These are phyloP conservation scores for Apocrypta bakeri DNA, from an alignment of 1,140 invertebrate species.

Conservation along the genomic window DNA sequence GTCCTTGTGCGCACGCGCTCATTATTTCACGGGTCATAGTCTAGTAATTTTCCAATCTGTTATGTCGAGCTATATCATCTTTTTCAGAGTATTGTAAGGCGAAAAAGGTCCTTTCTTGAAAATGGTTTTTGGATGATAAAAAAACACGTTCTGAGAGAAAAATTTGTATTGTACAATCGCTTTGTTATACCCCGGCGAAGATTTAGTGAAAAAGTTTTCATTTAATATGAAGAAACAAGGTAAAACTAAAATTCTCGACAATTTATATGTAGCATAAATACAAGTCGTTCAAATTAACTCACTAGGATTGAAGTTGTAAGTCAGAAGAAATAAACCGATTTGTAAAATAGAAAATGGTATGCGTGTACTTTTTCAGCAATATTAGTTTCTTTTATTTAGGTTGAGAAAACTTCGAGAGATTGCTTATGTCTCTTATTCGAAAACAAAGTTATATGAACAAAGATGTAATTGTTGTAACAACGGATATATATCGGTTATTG, in stretches of 20 bases:
- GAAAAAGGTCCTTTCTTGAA: neutral
- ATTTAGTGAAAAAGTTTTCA: too few relatives aligned
- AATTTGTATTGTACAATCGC: too few relatives aligned
- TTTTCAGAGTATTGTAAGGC: neutral
- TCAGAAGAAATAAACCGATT: too few relatives aligned
- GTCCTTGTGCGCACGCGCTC: neutral
- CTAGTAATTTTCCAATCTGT: conserved; percentile 1
- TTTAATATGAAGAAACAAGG: too few relatives aligned
- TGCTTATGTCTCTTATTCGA: neutral
- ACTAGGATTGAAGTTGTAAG: too few relatives aligned
- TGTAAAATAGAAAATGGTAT: too few relatives aligned
- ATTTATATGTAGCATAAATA: too few relatives aligned
- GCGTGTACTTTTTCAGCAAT: too few relatives aligned
- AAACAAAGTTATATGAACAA: neutral
- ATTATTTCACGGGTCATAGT: neutral
- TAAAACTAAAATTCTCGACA: too few relatives aligned
- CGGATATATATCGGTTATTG: neutral
- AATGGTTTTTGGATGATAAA: neutral
- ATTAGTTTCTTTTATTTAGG: too few relatives aligned
- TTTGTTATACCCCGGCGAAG: too few relatives aligned
- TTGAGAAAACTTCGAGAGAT: neutral
- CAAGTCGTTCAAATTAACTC: too few relatives aligned
- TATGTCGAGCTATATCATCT: neutral
- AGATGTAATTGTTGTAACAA: neutral
- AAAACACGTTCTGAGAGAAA: neutral